These are phyloP conservation scores for Apamea sordens DNA, from an alignment of 2,888 invertebrate genomes.

Conservation along the genomic window DNA sequence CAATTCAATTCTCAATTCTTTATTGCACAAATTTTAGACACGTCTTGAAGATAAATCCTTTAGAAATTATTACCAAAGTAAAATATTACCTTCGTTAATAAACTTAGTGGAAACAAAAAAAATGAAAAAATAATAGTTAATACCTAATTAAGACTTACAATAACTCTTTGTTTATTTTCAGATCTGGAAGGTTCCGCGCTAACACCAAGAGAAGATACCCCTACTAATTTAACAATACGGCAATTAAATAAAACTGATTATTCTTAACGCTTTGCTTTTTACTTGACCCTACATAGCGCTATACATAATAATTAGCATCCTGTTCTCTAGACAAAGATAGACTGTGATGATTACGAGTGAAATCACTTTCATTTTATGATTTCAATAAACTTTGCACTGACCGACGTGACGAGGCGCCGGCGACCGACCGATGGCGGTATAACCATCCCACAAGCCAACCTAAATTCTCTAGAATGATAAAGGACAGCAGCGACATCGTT, in stretches of 20 bases:
- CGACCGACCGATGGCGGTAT: too few species aligned
- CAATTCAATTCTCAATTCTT: too few species aligned
- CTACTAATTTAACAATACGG: conserved; percentile 50
- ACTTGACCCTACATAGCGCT: not conserved
- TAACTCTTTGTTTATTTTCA: conserved; percentile 61
- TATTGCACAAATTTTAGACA: too few species aligned
- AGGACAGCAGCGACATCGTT: too few species aligned
- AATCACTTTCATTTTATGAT: not conserved
- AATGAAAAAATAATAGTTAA: not conserved
- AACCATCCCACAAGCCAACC: too few species aligned
- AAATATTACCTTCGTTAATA: not conserved
- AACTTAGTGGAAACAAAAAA: not conserved
- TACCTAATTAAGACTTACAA: not conserved
- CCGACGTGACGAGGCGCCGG: too few species aligned
- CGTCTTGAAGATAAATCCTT: not conserved
- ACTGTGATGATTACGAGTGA: not conserved
- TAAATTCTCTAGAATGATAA: too few species aligned
- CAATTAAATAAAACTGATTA: conserved; percentile 49
- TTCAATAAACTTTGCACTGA: not conserved
- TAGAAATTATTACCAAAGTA: not conserved
- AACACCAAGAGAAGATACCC: conserved; percentile 70
- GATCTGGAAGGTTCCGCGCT: conserved; percentile 73
- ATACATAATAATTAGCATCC: not conserved
- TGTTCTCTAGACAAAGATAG: not conserved
- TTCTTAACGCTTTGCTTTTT: conserved; percentile 4